A percentile compares a stretch with the other conserved stretches of the same genome.
These are phyloP conservation scores for Pandion haliaetus DNA, from an alignment of 2,113 vertebrate species.

Conservation along the genomic window DNA sequence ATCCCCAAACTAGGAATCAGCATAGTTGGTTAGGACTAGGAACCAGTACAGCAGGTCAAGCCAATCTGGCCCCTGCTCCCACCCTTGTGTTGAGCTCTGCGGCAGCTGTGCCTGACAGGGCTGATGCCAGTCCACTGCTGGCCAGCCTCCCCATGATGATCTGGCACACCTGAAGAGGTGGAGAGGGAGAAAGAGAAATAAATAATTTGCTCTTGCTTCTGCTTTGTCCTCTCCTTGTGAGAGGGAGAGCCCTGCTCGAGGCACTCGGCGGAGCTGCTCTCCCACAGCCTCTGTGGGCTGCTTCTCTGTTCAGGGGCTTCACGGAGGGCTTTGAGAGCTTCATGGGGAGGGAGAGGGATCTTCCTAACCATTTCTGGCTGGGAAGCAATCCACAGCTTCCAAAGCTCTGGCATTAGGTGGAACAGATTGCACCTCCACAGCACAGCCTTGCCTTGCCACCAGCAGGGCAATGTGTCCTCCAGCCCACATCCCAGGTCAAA, in stretches of 20 bases:
- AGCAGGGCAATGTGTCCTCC: fast-evolving
- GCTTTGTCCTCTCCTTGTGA: not conserved
- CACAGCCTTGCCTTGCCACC: not conserved
- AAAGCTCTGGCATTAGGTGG: not conserved
- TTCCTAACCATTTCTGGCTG: not conserved
- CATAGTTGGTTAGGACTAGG: not conserved
- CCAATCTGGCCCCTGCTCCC: not conserved
- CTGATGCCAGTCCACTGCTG: fast-evolving
- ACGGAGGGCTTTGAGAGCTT: not conserved
- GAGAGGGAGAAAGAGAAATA: not conserved
- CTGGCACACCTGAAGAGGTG: not conserved
- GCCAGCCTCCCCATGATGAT: fast-evolving
- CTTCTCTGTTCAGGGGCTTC: not conserved
- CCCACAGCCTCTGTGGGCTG: not conserved
- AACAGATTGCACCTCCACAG: not conserved
- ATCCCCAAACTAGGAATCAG: not conserved
- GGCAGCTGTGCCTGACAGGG: not conserved
- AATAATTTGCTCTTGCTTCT: not conserved
- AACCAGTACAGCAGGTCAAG: not conserved
- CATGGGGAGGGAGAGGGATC: not conserved
- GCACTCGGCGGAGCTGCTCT: fast-evolving
- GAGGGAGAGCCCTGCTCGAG: not conserved
- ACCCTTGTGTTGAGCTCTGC: not conserved
- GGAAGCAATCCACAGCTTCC: not conserved
- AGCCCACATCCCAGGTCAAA: not conserved